phyloP scores from a whole-genome alignment of 2,113 vertebrate species.

The Fulica atra region DNA sequence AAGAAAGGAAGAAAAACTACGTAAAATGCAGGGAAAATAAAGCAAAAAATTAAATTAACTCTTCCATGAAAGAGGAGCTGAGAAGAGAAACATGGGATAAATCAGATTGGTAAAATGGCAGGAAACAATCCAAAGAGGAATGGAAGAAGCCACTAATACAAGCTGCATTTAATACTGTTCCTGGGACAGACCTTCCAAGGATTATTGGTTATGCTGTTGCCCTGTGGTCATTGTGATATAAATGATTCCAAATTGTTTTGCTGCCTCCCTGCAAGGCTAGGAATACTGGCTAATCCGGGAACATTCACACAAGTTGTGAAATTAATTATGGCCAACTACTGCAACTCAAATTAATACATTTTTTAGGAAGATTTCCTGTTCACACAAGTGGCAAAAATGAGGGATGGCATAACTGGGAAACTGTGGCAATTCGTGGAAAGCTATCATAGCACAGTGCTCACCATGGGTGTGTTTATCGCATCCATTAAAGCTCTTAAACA shows the following conservation, averaged over 20 bases:
- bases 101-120: background rate
- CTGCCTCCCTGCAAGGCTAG: background rate
- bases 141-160: background rate
- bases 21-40: background rate
- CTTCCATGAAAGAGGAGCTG: background rate
- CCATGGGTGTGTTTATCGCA: background rate
- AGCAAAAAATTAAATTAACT: background rate
- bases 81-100: background rate
- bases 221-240: background rate
- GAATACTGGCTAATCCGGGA: background rate
- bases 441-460: background rate
- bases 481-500: background rate
- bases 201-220: background rate
- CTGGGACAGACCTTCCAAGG: background rate
- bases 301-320: background rate
- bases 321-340: background rate
- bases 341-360: background rate
- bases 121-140: background rate
- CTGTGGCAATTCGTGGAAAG: background rate
- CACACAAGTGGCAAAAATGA: background rate
- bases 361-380: background rate
- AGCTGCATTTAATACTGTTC: background rate
- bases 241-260: background rate
- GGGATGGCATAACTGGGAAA: background rate
- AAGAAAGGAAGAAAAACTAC: background rate